Percentiles rank a stretch among this genome's conserved stretches.
These are phyloP conservation scores for Fragum whitleyi DNA, from an alignment of 2,888 invertebrate genomes.

Conservation along the genomic window DNA sequence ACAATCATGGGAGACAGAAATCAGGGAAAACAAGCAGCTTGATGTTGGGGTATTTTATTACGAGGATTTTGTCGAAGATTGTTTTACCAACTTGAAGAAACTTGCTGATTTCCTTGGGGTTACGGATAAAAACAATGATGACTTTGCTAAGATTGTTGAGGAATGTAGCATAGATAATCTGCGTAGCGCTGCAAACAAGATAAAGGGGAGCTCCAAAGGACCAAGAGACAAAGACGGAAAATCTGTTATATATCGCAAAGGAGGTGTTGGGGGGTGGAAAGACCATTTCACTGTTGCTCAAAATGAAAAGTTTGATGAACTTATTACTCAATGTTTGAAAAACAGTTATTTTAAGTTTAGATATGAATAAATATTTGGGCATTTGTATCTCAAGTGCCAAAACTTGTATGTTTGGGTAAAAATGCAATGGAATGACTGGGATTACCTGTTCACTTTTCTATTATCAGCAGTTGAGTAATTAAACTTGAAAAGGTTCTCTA, in stretches of 20 bases:
- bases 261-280: constrained; percentile 13
- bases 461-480: too few relatives aligned
- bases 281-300: constrained; percentile 15
- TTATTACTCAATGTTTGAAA: not conserved
- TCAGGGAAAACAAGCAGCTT: not conserved
- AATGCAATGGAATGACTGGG: too few relatives aligned
- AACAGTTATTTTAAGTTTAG: constrained; percentile 3
- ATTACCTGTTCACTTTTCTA: too few relatives aligned
- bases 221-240: constrained; percentile 12
- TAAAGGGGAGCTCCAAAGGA: not conserved
- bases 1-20: constrained; percentile 5
- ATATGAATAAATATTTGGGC: not conserved
- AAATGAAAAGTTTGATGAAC: constrained; percentile 13
- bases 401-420: too few relatives aligned
- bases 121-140: not conserved
- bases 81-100: not conserved
- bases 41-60: constrained; percentile 13
- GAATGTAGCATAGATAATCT: constrained; percentile 18
- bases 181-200: not conserved
- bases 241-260: constrained; percentile 16
- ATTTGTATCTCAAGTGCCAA: too few relatives aligned
- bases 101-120: constrained; percentile 10
- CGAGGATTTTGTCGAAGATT: constrained; percentile 5
- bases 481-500: too few relatives aligned
- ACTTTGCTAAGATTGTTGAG: not conserved